Percentiles rank a stretch among this genome's conserved stretches.
Conservation (phyloP, 1,140 invertebrate genomes). For the Phthorimaea operculella region DNA sequence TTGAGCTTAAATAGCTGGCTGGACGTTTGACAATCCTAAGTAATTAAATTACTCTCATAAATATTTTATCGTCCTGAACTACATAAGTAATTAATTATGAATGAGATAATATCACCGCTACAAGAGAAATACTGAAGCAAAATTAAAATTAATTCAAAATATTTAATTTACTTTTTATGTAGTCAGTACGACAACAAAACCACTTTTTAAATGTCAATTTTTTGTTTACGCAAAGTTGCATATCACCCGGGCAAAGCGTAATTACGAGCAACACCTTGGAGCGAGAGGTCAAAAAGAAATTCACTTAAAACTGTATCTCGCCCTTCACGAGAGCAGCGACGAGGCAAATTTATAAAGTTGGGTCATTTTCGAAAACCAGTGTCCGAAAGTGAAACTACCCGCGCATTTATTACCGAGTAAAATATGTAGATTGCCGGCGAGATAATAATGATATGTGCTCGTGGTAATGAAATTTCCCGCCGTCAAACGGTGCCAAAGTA, state of each 20-base stretch:
- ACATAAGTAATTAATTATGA: neutral
- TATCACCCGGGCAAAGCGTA: conserved; percentile 41
- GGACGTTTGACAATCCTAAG: neutral
- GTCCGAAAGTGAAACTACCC: conserved; percentile 64
- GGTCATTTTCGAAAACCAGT: conserved; percentile 66
- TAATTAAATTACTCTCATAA: neutral
- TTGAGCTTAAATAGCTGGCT: neutral
- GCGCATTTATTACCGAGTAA: conserved; percentile 63
- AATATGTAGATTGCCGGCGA: conserved; percentile 66
- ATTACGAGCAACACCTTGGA: conserved; percentile 60
- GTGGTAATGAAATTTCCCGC: conserved; percentile 67
- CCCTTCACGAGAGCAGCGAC: conserved; percentile 48
- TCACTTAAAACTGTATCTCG: conserved; percentile 65
- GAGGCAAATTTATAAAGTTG: conserved; percentile 52
- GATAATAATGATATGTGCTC: conserved; percentile 68
- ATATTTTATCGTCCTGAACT: neutral
- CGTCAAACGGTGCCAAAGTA: conserved; percentile 67
- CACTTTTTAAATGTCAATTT: conserved; percentile 53
- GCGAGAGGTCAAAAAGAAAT: conserved; percentile 67
- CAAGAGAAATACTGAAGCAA: neutral
- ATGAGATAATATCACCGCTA: neutral
- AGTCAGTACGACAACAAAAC: neutral
- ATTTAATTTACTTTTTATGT: conserved; percentile 1
- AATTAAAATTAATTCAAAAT: neutral
- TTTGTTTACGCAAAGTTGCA: conserved; percentile 59